These are phyloP conservation scores for Calameuta filiformis DNA, from an alignment of 2,888 invertebrate genomes.

Conservation along the genomic window DNA sequence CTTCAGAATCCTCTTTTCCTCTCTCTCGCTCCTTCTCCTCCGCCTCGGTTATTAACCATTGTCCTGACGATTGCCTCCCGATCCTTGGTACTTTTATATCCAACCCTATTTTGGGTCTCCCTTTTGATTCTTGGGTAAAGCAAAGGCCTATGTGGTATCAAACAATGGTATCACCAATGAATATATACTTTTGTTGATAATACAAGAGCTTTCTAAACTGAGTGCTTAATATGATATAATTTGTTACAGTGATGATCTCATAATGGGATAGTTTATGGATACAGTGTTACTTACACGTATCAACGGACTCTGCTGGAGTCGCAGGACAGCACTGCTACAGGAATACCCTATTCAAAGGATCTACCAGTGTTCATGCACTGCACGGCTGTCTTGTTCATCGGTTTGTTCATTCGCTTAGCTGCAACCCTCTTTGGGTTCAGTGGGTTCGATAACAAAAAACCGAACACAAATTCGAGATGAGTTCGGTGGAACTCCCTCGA, in stretches of 20 bases:
- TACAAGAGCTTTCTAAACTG: background rate
- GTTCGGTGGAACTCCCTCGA: background rate
- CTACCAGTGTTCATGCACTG: background rate
- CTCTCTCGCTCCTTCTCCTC: conserved; percentile 5
- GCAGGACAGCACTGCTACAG: background rate
- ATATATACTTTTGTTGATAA: background rate
- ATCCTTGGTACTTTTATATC: background rate
- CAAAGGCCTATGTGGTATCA: background rate
- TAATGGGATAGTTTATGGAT: background rate
- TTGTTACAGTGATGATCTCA: background rate
- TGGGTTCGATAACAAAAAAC: background rate
- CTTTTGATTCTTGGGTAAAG: background rate
- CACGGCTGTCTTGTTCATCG: background rate
- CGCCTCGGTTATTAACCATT: background rate
- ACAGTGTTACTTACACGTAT: background rate
- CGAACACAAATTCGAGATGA: background rate
- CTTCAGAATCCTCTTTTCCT: background rate
- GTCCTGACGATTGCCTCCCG: background rate
- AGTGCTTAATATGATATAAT: background rate
- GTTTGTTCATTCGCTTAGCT: background rate
- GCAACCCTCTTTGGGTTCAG: background rate
- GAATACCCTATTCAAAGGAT: background rate
- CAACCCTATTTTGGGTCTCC: background rate
- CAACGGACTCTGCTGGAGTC: background rate
- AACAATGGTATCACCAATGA: background rate